Base-by-base conservation (phyloP, 2,113 vertebrate species). In the Sterrhoptilus dennistouni region DNA sequence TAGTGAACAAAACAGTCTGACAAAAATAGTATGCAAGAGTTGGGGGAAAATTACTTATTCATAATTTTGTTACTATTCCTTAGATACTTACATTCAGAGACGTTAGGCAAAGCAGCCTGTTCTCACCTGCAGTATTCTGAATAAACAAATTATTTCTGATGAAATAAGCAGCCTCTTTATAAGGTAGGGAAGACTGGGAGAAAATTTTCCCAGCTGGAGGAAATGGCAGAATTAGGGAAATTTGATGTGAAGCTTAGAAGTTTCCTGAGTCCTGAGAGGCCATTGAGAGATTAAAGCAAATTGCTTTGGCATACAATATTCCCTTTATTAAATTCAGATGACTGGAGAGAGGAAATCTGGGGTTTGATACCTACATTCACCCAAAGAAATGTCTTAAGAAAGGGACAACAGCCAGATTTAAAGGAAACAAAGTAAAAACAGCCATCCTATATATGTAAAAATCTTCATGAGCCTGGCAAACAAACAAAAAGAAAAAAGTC, bases 191-290 rank as follows among this genome's bases (percentile, higher is more conserved):
- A 80, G 19, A 71, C 16, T 53, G 69, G 80, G 60, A 54, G 45
- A 91, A 89, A 83, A 91, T 70, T 85, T 35, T 54, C 35, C 54
- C 59, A 74, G 0, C 23, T 70, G 38, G 63, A 90, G 45, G 47
- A 96, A 94, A 88, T 88, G 25, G 63, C 24, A 60, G 56, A 96
- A 94, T 94, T 90, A 92, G 65, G 85, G 77, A 94, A 94, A 95
- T 89, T 27, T 90, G 4, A 91, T 77, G 33, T 56, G 68, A 93
- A 83, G n/a, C 82, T 90, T 80, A 81, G 78, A 71, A 85, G 63
- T 63, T 90, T 85, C 65, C 56, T 82, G 36, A 91, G 64, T 83
- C 79, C 54, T 92, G 68, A 92, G 85, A 94, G 65, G 64, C 38
- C 76, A 89, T 79, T 70, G 27, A 81, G 79, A 87, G 64, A 83